phyloP scores from a whole-genome alignment of 2,797 vertebrate genomes.

The Enteromius mattozi region DNA sequence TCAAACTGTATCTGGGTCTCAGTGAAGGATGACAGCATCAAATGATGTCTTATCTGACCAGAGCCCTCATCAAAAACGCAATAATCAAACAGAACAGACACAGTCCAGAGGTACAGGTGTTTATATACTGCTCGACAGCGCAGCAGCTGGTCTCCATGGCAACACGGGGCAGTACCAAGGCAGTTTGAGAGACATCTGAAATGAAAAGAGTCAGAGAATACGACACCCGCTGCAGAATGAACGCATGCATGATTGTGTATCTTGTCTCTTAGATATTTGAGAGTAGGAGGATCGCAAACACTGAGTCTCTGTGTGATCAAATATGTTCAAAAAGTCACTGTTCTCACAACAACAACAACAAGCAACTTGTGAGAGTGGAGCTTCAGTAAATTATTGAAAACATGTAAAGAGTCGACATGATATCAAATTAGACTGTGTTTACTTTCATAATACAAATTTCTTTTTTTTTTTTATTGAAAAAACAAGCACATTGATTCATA shows the following conservation, averaged over 20 bases:
- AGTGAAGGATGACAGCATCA: not conserved
- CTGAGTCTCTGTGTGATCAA: not conserved
- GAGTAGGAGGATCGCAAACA: slow-evolving; percentile 3
- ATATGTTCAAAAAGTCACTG: slow-evolving; percentile 2
- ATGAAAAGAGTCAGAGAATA: not conserved
- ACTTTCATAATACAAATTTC: not conserved
- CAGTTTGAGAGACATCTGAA: slow-evolving; percentile 1
- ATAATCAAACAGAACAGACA: not conserved
- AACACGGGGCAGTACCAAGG: slow-evolving; percentile 51
- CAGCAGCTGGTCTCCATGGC: slow-evolving; percentile 24
- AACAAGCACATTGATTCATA: not conserved
- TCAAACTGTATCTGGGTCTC: not conserved
- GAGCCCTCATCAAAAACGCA: not conserved
- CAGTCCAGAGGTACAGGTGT: not conserved
- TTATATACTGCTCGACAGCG: not conserved
- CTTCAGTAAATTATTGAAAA: not conserved
- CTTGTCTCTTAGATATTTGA: slow-evolving; percentile 13
- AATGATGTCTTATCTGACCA: not conserved
- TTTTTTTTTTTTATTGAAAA: no score
- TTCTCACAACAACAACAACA: slow-evolving; percentile 5
- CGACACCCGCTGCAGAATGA: slow-evolving; percentile 5
- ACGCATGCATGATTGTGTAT: not conserved
- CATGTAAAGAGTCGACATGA: not conserved
- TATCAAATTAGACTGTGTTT: not conserved
- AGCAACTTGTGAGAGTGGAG: not conserved